Percentiles rank a stretch among this genome's conserved stretches.
phyloP scores from a whole-genome alignment of 2,113 vertebrate genomes.

The Variabilichromis moorii region DNA sequence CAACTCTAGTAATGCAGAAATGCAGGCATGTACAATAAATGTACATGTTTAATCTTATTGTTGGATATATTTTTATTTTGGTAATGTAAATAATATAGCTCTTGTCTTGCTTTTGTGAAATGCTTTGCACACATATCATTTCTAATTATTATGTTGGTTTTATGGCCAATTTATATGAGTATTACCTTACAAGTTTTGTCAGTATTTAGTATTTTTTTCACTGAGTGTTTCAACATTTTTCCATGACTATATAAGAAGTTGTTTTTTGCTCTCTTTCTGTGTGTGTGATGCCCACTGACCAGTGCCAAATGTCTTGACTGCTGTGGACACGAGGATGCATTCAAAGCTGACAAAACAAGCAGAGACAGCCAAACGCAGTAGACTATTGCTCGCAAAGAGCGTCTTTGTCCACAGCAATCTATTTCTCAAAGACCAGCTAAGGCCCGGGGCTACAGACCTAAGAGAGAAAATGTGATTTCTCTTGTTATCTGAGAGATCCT shows the following conservation, averaged over 20 bases:
- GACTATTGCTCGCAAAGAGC: slow-evolving; percentile 2
- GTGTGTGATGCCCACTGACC: not conserved
- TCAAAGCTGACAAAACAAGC: slow-evolving; percentile 2
- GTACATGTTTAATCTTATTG: not conserved
- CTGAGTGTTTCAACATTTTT: not conserved
- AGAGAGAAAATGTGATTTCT: slow-evolving; percentile 1
- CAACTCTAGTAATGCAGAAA: not conserved
- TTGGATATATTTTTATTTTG: not conserved
- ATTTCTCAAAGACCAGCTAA: slow-evolving; percentile 22
- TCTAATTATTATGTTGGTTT: not conserved
- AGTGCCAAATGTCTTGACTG: not conserved
- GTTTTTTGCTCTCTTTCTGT: not conserved
- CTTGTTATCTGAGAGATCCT: not conserved
- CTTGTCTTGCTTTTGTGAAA: not conserved
- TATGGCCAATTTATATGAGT: rapidly evolving
- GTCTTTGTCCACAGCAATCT: slow-evolving; percentile 20
- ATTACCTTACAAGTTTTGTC: rapidly evolving
- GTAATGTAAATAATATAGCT: not conserved
- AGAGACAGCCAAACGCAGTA: not conserved
- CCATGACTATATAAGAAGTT: rapidly evolving
- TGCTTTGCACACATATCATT: not conserved
- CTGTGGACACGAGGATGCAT: not conserved
- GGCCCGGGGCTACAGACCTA: not conserved
- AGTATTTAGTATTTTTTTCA: not conserved
- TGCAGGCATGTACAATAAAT: not conserved